Percentiles rank a stretch among this genome's conserved stretches.
These are phyloP conservation scores for Caerostris extrusa DNA, from an alignment of 1,140 invertebrate species.

Conservation along the genomic window DNA sequence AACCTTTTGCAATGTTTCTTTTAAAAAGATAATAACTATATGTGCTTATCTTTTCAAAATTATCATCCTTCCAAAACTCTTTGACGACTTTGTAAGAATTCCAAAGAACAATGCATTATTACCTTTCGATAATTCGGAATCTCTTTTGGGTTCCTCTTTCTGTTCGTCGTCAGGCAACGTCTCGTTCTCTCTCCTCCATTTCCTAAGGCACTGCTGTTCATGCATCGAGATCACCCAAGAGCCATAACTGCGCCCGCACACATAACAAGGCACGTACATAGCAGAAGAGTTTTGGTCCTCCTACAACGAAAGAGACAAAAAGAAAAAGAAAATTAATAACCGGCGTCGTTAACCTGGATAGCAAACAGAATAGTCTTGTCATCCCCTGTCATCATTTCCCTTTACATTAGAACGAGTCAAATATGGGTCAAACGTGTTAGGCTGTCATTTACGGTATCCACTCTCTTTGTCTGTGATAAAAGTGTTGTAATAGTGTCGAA, in stretches of 20 bases:
- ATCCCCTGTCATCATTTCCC: background rate
- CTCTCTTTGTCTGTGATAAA: background rate
- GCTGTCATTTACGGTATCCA: background rate
- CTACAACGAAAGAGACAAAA: constrained; percentile 18
- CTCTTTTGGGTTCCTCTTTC: constrained; percentile 83
- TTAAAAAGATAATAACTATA: no score
- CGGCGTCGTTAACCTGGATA: constrained; percentile 7
- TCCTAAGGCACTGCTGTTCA: constrained; percentile 89
- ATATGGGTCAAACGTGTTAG: constrained; percentile 31
- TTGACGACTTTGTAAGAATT: background rate
- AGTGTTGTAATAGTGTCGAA: background rate
- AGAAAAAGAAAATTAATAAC: constrained; percentile 14
- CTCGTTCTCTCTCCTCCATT: constrained; percentile 87
- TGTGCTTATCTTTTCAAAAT: no score
- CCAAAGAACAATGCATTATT: background rate
- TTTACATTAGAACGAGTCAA: background rate
- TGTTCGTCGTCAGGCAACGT: constrained; percentile 85
- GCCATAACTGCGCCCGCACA: constrained; percentile 89
- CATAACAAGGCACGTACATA: constrained; percentile 86
- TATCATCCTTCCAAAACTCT: background rate
- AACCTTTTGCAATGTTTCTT: no score
- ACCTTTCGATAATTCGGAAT: background rate
- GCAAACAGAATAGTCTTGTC: background rate
- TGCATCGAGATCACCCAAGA: constrained; percentile 88
- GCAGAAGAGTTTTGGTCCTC: constrained; percentile 80